phyloP scores from a whole-genome alignment of 2,797 vertebrate species.

The Coracias cyanogaster region DNA sequence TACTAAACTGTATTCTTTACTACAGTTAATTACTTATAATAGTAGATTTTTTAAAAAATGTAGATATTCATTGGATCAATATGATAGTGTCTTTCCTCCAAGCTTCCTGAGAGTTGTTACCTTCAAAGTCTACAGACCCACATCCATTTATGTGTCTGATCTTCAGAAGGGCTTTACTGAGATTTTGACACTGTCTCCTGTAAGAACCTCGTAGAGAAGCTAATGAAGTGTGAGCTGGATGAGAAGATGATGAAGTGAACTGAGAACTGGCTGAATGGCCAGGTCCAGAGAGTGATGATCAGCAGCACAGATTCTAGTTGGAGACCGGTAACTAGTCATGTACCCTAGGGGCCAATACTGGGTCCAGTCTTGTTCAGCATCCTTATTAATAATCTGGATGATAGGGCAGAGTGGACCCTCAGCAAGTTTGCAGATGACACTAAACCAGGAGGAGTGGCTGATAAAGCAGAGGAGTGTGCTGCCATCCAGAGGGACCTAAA shows the following conservation, averaged over 20 bases:
- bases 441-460: neutral
- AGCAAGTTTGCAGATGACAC: neutral
- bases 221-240: neutral
- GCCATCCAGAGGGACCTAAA: neutral
- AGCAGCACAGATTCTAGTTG: neutral
- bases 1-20: neutral
- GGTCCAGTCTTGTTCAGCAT: neutral
- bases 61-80: neutral
- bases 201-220: neutral
- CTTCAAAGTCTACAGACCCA: neutral
- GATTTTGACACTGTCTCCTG: neutral
- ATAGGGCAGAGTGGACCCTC: neutral
- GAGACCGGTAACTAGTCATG: neutral
- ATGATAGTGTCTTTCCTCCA: neutral
- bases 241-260: neutral
- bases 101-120: neutral
- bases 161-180: neutral
- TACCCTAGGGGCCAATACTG: neutral
- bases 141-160: neutral
- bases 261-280: neutral
- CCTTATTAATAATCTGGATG: neutral
- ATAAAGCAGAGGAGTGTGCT: fast-evolving
- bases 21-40: neutral
- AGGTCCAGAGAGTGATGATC: neutral
- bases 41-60: neutral